Conservation (phyloP, 2,797 vertebrate genomes). For the Peromyscus nudipes region DNA sequence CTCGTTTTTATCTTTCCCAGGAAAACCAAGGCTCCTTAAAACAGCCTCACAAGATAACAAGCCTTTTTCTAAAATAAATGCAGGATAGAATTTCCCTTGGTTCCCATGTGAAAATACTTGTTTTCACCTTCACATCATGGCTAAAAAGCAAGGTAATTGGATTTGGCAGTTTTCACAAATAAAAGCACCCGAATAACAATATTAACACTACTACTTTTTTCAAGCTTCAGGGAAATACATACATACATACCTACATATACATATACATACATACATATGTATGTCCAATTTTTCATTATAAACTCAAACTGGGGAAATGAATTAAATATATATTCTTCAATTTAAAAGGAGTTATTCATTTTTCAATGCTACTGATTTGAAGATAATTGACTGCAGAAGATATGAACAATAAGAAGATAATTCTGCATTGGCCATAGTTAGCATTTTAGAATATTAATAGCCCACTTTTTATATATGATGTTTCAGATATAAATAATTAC, state of each 20-base stretch:
- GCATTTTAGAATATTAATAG: constrained; percentile 22
- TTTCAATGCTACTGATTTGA: constrained; percentile 15
- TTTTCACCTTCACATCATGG: constrained; percentile 62
- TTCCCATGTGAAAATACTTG: constrained; percentile 66
- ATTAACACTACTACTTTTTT: constrained; percentile 25
- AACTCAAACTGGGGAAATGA: not conserved
- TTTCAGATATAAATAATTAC: not conserved
- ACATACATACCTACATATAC: not conserved
- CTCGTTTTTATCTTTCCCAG: not conserved
- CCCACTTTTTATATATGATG: not conserved
- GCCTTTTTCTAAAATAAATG: constrained; percentile 77
- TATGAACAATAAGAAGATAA: constrained; percentile 31
- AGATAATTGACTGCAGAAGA: constrained; percentile 38
- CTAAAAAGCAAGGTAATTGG: constrained; percentile 65
- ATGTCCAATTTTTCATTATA: constrained; percentile 33
- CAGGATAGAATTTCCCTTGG: constrained; percentile 40
- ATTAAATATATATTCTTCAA: not conserved
- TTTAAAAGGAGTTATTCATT: not conserved
- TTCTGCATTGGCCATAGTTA: constrained; percentile 16
- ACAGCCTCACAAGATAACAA: constrained; percentile 61
- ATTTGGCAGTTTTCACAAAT: constrained; percentile 67
- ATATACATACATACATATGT: not conserved
- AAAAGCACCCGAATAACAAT: constrained; percentile 53
- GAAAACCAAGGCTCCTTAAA: constrained; percentile 54
- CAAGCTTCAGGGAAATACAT: not conserved